Base-by-base conservation (phyloP, 1,140 invertebrate genomes). In the Sarcophaga bullata region DNA sequence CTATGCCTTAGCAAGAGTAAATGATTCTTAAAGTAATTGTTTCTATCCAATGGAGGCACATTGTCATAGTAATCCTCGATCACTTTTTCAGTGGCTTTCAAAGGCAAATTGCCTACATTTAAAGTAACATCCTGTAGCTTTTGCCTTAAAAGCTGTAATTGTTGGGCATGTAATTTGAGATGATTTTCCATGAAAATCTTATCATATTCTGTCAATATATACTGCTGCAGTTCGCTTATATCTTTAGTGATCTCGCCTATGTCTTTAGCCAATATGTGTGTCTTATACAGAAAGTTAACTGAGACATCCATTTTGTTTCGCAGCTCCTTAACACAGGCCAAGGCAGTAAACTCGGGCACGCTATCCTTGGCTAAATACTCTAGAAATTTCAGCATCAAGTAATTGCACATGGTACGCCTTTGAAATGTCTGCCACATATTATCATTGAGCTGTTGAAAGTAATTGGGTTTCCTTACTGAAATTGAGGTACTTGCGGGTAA, bases 51-150 rank as follows among this genome's bases (percentile, higher is more conserved):
- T 6, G 8, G 0, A 5, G 75, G 75, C 5, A 78, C 3, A 50
- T 50, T 78, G 4, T 17, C 48, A 52, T 78, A 78, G 10, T 50
- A 25, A 25, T 78, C 10, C 9, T 52, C 75, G 3, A 78, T 4
- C 0, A 15, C 17, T 4, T 52, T 3, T 1, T 50, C 25, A 11
- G 8, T 78, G 8, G 50, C 8, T 1, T 78, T 19, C n/a, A 25
- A 9, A 2, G 75, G 75, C 15, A 78, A 52, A 17, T 78, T 78
- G 5, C 75, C 75, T 50, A 78, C 13, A 78, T 78, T 78, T 50
- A 19, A 19, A 0, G 6, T 19, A 0, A 78, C 9, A 25, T 78
- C 25, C 8, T 19, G 8, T 25, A 78, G 13, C 0, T 78, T 49
- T 7, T 52, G 25, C 15, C 3, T 7, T 15, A 78, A 9, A 15